phyloP scores from a whole-genome alignment of 2,113 vertebrate species.

The Dromiciops gliroides region DNA sequence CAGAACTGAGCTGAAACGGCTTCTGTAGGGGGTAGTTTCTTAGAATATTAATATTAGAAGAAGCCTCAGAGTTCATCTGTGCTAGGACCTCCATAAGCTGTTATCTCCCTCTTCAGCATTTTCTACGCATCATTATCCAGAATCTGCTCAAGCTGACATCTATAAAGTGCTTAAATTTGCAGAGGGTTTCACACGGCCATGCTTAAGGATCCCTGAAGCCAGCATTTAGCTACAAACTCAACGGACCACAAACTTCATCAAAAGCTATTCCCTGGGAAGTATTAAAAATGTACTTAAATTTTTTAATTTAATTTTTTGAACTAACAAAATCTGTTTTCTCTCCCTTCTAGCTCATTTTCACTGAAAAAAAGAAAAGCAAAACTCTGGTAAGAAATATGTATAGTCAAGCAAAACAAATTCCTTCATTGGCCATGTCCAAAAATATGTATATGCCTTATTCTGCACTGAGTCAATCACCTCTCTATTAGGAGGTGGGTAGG shows the following conservation, averaged over 20 bases:
- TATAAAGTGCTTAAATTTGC: background rate
- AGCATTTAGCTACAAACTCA: background rate
- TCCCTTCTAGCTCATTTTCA: background rate
- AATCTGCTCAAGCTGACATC: background rate
- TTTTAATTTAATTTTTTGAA: background rate
- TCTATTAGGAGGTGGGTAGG: background rate
- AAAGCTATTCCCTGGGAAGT: background rate
- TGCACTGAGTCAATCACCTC: background rate
- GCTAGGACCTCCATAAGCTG: background rate
- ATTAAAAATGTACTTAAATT: background rate
- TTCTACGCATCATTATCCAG: background rate
- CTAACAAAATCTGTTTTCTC: background rate
- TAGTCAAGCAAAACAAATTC: background rate
- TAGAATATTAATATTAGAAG: background rate
- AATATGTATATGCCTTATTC: background rate
- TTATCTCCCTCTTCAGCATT: background rate
- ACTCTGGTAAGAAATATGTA: background rate
- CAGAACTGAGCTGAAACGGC: background rate
- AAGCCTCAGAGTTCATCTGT: background rate
- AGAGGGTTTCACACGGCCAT: background rate
- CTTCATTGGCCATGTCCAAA: background rate
- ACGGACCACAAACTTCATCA: background rate
- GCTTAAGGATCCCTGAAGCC: background rate
- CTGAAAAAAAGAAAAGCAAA: background rate
- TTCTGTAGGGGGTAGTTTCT: background rate